phyloP scores from a whole-genome alignment of 1,140 invertebrate genomes.

The Hypsibius dujardini region DNA sequence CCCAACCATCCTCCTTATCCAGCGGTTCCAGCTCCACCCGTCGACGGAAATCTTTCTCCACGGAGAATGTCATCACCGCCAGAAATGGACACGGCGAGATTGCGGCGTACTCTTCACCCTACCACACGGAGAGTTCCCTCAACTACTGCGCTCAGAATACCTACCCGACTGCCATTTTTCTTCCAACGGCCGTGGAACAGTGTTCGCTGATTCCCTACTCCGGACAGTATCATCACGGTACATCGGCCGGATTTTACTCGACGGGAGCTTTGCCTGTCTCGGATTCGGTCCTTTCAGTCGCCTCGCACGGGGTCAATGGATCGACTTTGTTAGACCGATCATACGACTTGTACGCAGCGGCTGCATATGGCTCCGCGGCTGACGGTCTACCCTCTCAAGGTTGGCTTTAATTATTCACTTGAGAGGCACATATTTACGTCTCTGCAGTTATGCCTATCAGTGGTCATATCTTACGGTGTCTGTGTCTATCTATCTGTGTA shows the following conservation, averaged over 20 bases:
- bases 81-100: neutral
- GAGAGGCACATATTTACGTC: too few species aligned
- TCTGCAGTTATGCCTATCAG: too few species aligned
- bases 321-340: neutral
- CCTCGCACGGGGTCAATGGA: neutral
- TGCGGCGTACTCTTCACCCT: neutral
- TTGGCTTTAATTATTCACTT: too few species aligned
- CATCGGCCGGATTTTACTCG: too few species aligned
- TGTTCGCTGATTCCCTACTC: neutral
- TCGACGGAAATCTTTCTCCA: slow-evolving; percentile 8
- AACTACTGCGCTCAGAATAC: neutral
- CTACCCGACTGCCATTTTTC: neutral
- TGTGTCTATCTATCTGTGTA: too few species aligned
- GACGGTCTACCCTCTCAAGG: neutral
- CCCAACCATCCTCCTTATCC: neutral
- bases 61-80: neutral
- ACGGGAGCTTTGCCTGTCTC: neutral
- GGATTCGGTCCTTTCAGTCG: neutral
- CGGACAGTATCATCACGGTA: neutral
- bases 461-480: too few species aligned
- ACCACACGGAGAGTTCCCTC: neutral
- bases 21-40: neutral
- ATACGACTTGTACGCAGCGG: neutral
- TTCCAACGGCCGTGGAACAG: neutral
- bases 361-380: neutral